Conservation (phyloP, 2,113 vertebrate species). For the Nymphicus hollandicus region DNA sequence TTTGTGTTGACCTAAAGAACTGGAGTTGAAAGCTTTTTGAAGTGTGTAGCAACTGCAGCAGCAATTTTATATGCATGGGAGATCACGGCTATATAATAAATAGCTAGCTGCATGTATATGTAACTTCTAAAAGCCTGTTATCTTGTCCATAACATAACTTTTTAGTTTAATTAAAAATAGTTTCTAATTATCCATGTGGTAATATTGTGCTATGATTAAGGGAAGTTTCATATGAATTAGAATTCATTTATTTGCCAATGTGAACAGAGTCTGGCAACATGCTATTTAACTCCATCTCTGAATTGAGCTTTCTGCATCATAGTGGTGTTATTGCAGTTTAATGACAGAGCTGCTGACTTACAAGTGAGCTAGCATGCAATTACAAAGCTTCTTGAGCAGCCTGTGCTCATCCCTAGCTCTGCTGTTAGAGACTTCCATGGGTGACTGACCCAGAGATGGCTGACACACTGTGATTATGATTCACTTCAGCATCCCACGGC, state of each 20-base stretch:
- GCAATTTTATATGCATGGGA: neutral
- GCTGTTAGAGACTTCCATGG: neutral
- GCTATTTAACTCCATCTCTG: neutral
- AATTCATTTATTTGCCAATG: constrained; percentile 16
- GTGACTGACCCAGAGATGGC: neutral
- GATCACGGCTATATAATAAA: constrained; percentile 22
- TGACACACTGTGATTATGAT: neutral
- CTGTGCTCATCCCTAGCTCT: neutral
- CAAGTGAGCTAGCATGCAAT: neutral
- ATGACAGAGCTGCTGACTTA: neutral
- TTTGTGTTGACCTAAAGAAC: constrained; percentile 19
- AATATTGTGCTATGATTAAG: neutral
- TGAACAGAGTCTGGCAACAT: neutral
- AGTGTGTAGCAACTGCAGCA: neutral
- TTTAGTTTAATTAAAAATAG: neutral
- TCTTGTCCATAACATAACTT: constrained; percentile 4
- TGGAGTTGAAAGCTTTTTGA: constrained; percentile 8
- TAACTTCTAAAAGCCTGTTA: neutral
- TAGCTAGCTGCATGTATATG: constrained; percentile 11
- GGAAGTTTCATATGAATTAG: constrained; percentile 22
- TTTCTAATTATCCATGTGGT: neutral
- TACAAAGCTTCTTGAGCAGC: constrained; percentile 3
- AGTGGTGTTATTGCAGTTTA: constrained; percentile 6
- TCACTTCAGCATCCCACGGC: neutral
- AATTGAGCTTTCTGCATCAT: neutral